phyloP scores from a whole-genome alignment of 2,113 vertebrate species.

The Mirounga angustirostris region DNA sequence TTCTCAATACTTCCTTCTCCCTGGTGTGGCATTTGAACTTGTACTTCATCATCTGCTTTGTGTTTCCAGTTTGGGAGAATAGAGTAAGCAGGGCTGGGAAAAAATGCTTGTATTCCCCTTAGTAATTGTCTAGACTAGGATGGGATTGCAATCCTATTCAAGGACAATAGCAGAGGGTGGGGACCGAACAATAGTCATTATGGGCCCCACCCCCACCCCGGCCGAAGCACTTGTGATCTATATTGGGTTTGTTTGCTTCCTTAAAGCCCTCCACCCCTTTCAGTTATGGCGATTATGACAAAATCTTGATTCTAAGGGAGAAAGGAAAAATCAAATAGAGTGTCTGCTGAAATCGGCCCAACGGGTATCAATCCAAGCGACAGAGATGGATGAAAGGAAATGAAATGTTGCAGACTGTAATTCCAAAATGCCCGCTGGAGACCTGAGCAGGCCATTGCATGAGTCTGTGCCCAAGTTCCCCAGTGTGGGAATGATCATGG shows the following conservation, averaged over 20 bases:
- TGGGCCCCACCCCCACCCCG: not conserved
- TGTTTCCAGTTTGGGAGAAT: slow-evolving; percentile 71
- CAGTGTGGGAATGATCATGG: not conserved
- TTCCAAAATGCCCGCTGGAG: not conserved
- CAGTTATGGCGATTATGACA: not conserved
- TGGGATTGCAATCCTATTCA: slow-evolving; percentile 23
- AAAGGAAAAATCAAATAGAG: not conserved
- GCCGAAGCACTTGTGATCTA: not conserved
- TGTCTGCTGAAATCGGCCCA: not conserved
- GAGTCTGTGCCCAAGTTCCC: not conserved
- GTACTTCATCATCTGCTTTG: slow-evolving; percentile 78
- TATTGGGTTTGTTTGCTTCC: not conserved
- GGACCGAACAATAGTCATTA: not conserved
- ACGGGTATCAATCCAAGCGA: not conserved
- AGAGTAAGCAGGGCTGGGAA: slow-evolving; percentile 56
- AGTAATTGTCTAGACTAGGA: slow-evolving; percentile 64
- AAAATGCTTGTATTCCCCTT: slow-evolving; percentile 54
- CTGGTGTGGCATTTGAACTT: slow-evolving; percentile 71
- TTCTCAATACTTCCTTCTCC: slow-evolving; percentile 73
- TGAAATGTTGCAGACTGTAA: not conserved
- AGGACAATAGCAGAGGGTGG: not conserved
- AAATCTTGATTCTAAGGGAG: not conserved
- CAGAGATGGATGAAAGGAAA: not conserved
- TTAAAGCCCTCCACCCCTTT: not conserved
- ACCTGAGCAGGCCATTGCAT: not conserved